Conservation (phyloP, 2,888 invertebrate species). For the Atherix ibis region DNA sequence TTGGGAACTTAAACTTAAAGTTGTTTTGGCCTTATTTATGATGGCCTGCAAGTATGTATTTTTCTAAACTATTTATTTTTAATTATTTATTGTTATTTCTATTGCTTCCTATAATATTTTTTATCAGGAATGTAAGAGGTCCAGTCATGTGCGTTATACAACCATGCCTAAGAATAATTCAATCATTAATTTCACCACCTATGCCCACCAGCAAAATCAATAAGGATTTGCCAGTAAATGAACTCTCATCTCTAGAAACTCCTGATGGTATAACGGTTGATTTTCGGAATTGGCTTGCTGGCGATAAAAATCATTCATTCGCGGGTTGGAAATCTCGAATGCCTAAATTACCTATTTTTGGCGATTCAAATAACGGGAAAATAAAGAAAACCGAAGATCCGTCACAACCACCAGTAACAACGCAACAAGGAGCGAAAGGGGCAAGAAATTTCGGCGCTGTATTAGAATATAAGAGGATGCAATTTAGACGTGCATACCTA, state of each 20-base stretch:
- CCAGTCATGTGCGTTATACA: conserved; percentile 80
- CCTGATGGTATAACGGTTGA: conserved; percentile 52
- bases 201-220: conserved; percentile 39
- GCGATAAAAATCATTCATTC: conserved; percentile 52
- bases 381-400: conserved; percentile 15
- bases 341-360: conserved; percentile 31
- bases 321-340: conserved; percentile 53
- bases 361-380: conserved; percentile 17
- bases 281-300: conserved; percentile 55
- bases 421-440: conserved; percentile 15
- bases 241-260: conserved; percentile 37
- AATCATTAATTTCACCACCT: conserved; percentile 58
- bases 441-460: conserved; percentile 12
- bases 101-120: not conserved
- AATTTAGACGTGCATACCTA: conserved; percentile 39
- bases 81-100: too few relatives aligned
- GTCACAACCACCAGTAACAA: conserved; percentile 16
- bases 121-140: conserved; percentile 46
- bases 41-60: conserved; percentile 45
- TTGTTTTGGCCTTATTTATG: conserved; percentile 76
- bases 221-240: conserved; percentile 38
- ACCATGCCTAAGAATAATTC: conserved; percentile 84
- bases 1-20: conserved; percentile 84
- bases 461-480: conserved; percentile 26
- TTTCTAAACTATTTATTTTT: not conserved